These are phyloP conservation scores for Antennarius maculatus DNA, from an alignment of 2,797 vertebrate species.

Conservation along the genomic window DNA sequence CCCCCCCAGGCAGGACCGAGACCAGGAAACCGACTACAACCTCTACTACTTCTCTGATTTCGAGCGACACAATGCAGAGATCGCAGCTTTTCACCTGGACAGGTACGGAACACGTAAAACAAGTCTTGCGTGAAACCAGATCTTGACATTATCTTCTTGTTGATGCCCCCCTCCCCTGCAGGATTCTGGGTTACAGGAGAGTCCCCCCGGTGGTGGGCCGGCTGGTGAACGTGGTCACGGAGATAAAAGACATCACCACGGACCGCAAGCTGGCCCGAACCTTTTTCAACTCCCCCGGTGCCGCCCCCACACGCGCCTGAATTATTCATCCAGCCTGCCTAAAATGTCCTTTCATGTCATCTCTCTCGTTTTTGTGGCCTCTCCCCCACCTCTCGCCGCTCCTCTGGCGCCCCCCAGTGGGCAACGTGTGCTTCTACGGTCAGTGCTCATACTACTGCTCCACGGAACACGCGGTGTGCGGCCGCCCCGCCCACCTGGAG, in stretches of 20 bases:
- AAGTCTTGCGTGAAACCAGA: conserved; percentile 12
- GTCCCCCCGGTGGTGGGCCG: conserved; percentile 85
- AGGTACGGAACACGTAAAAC: conserved; percentile 67
- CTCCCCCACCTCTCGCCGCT: conserved; percentile 20
- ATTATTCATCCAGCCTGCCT: conserved; percentile 16
- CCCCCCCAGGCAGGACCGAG: conserved; percentile 80
- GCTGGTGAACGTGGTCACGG: conserved; percentile 83
- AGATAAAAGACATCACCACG: conserved; percentile 84
- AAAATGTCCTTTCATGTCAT: neutral
- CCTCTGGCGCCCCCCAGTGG: conserved; percentile 78
- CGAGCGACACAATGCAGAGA: conserved; percentile 86
- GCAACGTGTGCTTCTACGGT: conserved; percentile 88
- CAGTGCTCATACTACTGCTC: conserved; percentile 91
- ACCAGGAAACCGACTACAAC: conserved; percentile 85
- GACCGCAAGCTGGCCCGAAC: conserved; percentile 85
- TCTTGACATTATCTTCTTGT: conserved; percentile 3
- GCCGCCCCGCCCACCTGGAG: conserved; percentile 82
- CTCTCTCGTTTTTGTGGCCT: neutral
- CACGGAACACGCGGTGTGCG: conserved; percentile 88
- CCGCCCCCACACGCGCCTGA: conserved; percentile 8
- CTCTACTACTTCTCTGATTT: conserved; percentile 92
- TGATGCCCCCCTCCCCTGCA: conserved; percentile 39
- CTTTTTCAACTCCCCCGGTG: conserved; percentile 88
- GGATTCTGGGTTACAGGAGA: conserved; percentile 86
- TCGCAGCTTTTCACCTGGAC: conserved; percentile 88